Conservation (phyloP, 2,113 vertebrate species). For the Brienomyrus longianalis region DNA sequence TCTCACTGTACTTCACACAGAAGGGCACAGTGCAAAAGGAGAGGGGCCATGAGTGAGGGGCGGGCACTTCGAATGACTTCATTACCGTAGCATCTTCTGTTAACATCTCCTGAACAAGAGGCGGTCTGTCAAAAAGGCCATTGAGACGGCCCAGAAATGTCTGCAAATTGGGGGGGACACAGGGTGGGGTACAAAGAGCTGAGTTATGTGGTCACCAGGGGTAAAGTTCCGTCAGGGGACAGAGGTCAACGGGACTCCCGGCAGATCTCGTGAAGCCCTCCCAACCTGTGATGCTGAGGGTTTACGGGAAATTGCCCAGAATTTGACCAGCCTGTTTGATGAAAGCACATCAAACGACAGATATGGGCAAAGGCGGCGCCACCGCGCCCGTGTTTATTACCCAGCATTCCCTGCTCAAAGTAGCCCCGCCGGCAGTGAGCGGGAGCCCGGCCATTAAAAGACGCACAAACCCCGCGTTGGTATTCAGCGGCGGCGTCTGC, state of each 20-base stretch:
- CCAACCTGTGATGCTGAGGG: not conserved
- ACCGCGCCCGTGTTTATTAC: not conserved
- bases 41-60: conserved; percentile 46
- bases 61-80: conserved; percentile 46
- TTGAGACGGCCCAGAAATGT: conserved; percentile 19
- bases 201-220: conserved; percentile 19
- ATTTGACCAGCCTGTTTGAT: not conserved
- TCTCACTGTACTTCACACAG: conserved; percentile 48
- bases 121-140: conserved; percentile 19
- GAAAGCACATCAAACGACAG: not conserved
- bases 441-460: not conserved
- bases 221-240: not conserved
- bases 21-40: conserved; percentile 47
- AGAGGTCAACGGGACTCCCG: not conserved
- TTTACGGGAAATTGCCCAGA: not conserved
- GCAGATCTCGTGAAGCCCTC: not conserved
- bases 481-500: not conserved
- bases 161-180: conserved; percentile 13
- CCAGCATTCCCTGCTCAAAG: not conserved
- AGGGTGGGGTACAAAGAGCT: conserved; percentile 23
- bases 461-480: not conserved
- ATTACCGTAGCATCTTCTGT: conserved; percentile 43
- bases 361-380: not conserved
- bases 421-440: not conserved
- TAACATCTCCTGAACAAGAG: conserved; percentile 17